Base-by-base conservation (phyloP, 2,888 invertebrate species). In the Mayetiola destructor region DNA sequence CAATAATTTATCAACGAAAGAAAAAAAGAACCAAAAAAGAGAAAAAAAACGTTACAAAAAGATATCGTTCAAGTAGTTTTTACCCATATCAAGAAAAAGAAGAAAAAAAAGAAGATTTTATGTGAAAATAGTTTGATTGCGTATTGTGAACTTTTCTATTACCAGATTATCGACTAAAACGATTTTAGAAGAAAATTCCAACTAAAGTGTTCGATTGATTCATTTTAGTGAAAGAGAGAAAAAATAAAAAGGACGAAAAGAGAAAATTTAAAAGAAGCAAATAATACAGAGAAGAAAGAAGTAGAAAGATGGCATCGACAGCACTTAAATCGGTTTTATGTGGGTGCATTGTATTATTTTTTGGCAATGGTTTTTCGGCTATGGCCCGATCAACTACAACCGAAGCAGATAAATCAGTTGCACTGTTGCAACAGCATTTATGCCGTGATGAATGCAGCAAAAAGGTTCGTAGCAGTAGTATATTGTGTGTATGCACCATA, bases 391-490 rank as follows among this genome's bases (percentile, higher is more conserved):
- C 48, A 48, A 48, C 48, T 4, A 3, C 21, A n/a, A 9, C 35
- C 20, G 54, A 54, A n/a, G 48, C 48, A 18, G 56, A 56, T 6
- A 56, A 56, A 8, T 56, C 56, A 12, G 42, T 56, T 9, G 39
- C 37, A 30, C 18, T 56, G 18, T 42, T 56, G 6, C 56, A 56
- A 21, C 20, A 39, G 39, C 56, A 56, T 56, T 27, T 56, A 18
- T 56, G 56, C 39, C 56, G 56, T 40, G 42, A 42, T 30, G 30
- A 42, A 14, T 56, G 56, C 30, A 39, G 39, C 39, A 42, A 56
- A 56, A 40, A 56, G 56, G 56, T 56, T 29, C 30, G 36, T 36
- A 16, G n/a, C n/a, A 27, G 6, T 27, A 4, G 20, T 21, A n/a
- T n/a, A n/a, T n/a, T n/a, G n/a, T n/a, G n/a, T n/a, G n/a, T n/a